Evolutionary conservation across 2,888 invertebrate genomes (phyloP), one percentile per base, ranked within the genome.

Genomic region (Branchipolynoe longqiensis): DNA sequence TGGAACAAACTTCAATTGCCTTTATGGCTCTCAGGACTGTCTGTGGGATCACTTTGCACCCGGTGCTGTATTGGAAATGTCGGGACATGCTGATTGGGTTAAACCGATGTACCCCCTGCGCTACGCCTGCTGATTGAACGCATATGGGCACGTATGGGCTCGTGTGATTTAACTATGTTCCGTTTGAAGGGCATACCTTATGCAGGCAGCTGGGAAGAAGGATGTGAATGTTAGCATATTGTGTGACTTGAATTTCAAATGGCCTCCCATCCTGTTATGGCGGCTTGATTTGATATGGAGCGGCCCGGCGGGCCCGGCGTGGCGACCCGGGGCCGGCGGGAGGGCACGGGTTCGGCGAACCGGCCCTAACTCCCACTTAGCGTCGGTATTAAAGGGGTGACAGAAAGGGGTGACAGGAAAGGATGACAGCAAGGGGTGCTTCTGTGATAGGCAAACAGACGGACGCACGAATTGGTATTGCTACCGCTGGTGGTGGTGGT

Each of bases 221-320:
- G 62, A 62, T 62, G 25, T 14, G 62, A 62, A 3, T 28, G 59
- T 4, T 25, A 25, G 4, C 59, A 59, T 59, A 59, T 59, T 59
- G 6, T 59, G 62, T 62, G 62, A 62, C 62, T n/a, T 62, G 62
- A 62, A 62, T 62, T 62, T 28, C 31, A 28, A 62, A 3, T 62
- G 31, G 28, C 12, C 18, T 28, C 28, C 62, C 28, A 31, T 62
- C 28, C 62, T 25, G 62, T 62, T 4, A 62, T 28, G 62, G 14
- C 62, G 31, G 62, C 25, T 56, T 62, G 62, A 62, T 28, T n/a
- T 62, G 62, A 62, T 62, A 62, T 14, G 62, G 31, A 31, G 62
- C n/a, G 3, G 28, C 28, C 2, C 8, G 48, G 48, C 18, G 18
- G 48, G 18, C 48, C 8, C 25, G 31, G 62, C 14, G 28, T 28